Conservation (phyloP, 1,140 invertebrate species). For the Uloborus diversus region DNA sequence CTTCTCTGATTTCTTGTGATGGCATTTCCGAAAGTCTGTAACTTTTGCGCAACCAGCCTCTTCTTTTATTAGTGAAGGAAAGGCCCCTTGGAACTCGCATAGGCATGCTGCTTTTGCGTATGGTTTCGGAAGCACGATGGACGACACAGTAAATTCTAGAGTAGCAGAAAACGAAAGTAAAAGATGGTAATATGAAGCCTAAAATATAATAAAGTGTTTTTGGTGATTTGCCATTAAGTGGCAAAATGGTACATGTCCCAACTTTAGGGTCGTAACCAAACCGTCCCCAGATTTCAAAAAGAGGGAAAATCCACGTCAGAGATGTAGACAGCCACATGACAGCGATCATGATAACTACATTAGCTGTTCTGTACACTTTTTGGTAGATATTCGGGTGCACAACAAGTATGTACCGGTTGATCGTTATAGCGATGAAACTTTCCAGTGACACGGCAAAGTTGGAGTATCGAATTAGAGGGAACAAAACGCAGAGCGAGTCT, state of each 20-base stretch:
- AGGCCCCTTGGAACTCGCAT: too few relatives aligned
- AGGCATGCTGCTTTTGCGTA: too few relatives aligned
- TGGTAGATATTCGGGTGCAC: slow-evolving; percentile 75
- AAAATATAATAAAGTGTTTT: slow-evolving; percentile 86
- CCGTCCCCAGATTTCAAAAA: slow-evolving; percentile 81
- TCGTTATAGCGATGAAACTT: slow-evolving; percentile 87
- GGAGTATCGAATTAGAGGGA: slow-evolving; percentile 88
- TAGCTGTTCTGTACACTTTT: slow-evolving; percentile 57
- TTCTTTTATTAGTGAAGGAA: neutral
- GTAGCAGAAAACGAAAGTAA: slow-evolving; percentile 84
- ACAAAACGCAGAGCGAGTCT: slow-evolving; percentile 79
- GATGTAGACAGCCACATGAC: slow-evolving; percentile 78
- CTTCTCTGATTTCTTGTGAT: neutral
- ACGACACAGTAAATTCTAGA: slow-evolving; percentile 86
- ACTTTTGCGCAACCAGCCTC: neutral
- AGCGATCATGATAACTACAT: slow-evolving; percentile 60
- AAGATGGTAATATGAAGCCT: slow-evolving; percentile 80
- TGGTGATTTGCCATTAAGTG: slow-evolving; percentile 76
- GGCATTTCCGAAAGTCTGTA: neutral
- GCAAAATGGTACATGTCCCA: slow-evolving; percentile 65
- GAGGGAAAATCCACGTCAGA: slow-evolving; percentile 75
- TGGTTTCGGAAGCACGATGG: slow-evolving; percentile 67
- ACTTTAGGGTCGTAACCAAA: slow-evolving; percentile 74
- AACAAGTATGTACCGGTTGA: slow-evolving; percentile 87
- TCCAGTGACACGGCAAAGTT: slow-evolving; percentile 86